These are phyloP conservation scores for Mallotus villosus DNA, from an alignment of 2,797 vertebrate genomes.

Conservation along the genomic window DNA sequence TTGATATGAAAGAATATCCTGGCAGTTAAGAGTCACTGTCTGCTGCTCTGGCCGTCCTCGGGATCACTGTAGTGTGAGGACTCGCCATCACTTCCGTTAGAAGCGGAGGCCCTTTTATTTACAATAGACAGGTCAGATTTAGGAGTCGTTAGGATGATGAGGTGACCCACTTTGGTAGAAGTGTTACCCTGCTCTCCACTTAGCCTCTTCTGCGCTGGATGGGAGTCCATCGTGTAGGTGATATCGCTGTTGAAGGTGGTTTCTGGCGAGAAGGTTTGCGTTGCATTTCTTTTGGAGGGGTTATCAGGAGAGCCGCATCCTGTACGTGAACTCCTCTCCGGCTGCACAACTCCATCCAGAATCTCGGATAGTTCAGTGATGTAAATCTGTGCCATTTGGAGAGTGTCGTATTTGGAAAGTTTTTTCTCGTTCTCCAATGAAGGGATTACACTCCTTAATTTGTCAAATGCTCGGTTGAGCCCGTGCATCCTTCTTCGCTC, in stretches of 20 bases:
- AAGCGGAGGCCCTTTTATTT: slow-evolving; percentile 44
- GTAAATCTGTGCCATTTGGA: slow-evolving; percentile 86
- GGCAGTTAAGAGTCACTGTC: slow-evolving; percentile 44
- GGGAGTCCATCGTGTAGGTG: slow-evolving; percentile 32
- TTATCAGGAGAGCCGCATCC: slow-evolving; percentile 43
- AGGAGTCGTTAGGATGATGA: slow-evolving; percentile 65
- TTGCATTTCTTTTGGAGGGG: slow-evolving; percentile 50
- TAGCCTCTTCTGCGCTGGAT: slow-evolving; percentile 35
- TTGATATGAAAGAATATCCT: background rate
- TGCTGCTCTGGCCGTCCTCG: slow-evolving; percentile 67
- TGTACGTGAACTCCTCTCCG: slow-evolving; percentile 46
- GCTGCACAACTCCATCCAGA: slow-evolving; percentile 68
- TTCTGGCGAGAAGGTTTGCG: slow-evolving; percentile 51
- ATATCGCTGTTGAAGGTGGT: slow-evolving; percentile 19
- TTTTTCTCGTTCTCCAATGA: slow-evolving; percentile 81
- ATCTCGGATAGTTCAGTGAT: slow-evolving; percentile 81
- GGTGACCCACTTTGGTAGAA: slow-evolving; percentile 52
- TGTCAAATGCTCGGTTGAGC: slow-evolving; percentile 81
- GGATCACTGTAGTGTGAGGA: slow-evolving; percentile 75
- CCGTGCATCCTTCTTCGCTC: slow-evolving; percentile 84
- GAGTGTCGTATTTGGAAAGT: slow-evolving; percentile 82
- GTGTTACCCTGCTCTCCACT: slow-evolving; percentile 47
- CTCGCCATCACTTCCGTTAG: slow-evolving; percentile 76
- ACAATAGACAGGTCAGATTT: slow-evolving; percentile 56
- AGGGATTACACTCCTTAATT: slow-evolving; percentile 81